These are phyloP conservation scores for Condylura cristata DNA, from an alignment of 2,113 vertebrate genomes.

Conservation along the genomic window DNA sequence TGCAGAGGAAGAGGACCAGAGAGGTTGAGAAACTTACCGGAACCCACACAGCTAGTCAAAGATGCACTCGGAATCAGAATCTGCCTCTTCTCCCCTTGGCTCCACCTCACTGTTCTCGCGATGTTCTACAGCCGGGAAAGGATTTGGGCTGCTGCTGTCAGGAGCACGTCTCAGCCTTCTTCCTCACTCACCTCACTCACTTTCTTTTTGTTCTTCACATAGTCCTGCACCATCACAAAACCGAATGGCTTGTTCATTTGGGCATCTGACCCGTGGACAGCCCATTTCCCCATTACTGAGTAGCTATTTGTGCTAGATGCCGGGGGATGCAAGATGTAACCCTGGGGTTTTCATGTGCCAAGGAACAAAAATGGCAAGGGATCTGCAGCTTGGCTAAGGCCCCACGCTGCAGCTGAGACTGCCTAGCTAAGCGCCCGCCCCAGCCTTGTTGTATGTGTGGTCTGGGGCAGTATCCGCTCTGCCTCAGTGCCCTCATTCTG, in stretches of 20 bases:
- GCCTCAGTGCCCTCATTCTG: not conserved
- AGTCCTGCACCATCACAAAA: not conserved
- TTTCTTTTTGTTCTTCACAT: not conserved
- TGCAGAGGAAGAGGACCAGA: not conserved
- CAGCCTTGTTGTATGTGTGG: not conserved
- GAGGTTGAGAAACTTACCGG: not conserved
- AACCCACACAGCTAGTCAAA: not conserved
- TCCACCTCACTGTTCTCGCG: not conserved
- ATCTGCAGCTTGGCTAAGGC: not conserved
- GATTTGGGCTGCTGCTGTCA: not conserved
- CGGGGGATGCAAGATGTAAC: no score
- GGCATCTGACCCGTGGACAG: not conserved
- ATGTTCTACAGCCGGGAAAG: not conserved
- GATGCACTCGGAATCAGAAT: not conserved
- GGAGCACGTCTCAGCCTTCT: not conserved
- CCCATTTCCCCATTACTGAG: no score
- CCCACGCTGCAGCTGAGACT: not conserved
- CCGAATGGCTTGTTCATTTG: not conserved
- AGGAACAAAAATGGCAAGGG: not conserved
- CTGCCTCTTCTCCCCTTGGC: not conserved
- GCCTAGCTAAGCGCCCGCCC: not conserved
- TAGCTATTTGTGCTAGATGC: not conserved
- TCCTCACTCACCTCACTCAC: not conserved
- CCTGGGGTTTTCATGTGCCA: not conserved
- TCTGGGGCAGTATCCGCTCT: not conserved